phyloP scores from a whole-genome alignment of 2,113 vertebrate species.

The Embiotoca jacksoni region DNA sequence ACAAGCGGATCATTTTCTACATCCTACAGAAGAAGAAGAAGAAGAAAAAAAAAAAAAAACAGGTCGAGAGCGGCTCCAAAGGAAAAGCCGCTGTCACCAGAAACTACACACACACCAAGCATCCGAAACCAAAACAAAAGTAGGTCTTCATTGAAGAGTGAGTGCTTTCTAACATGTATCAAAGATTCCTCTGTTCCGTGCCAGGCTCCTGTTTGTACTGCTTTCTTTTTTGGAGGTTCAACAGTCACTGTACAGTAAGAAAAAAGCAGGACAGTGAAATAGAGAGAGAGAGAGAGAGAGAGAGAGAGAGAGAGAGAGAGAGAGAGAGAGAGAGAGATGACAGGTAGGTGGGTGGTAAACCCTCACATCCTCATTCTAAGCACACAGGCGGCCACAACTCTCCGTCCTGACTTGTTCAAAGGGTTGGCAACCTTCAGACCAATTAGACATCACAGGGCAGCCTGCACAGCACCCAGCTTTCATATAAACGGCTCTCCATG shows the following conservation, averaged over 20 bases:
- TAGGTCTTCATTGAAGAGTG: constrained; percentile 17
- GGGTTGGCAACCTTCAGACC: constrained; percentile 83
- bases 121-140: constrained; percentile 51
- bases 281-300: constrained; percentile 6
- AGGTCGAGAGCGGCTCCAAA: constrained; percentile 43
- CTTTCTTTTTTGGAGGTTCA: constrained; percentile 28
- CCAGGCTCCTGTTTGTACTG: not conserved
- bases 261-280: constrained; percentile 29
- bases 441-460: constrained; percentile 85
- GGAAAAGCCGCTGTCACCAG: constrained; percentile 47
- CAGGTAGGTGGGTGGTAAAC: constrained; percentile 76
- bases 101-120: constrained; percentile 23
- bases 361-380: constrained; percentile 76
- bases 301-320: constrained; percentile 8
- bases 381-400: constrained; percentile 72
- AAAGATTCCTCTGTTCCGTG: constrained; percentile 8
- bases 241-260: constrained; percentile 30
- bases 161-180: constrained; percentile 22
- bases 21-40: not conserved
- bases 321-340: constrained; percentile 20
- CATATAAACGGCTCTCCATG: constrained; percentile 80
- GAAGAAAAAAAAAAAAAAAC: constrained; percentile 25
- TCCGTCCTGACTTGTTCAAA: constrained; percentile 83
- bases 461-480: constrained; percentile 76
- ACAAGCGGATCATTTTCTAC: constrained; percentile 61